Percentiles rank a stretch among this genome's conserved stretches.
Conservation (phyloP, 1,140 invertebrate species). For the Drosophila virilis region DNA sequence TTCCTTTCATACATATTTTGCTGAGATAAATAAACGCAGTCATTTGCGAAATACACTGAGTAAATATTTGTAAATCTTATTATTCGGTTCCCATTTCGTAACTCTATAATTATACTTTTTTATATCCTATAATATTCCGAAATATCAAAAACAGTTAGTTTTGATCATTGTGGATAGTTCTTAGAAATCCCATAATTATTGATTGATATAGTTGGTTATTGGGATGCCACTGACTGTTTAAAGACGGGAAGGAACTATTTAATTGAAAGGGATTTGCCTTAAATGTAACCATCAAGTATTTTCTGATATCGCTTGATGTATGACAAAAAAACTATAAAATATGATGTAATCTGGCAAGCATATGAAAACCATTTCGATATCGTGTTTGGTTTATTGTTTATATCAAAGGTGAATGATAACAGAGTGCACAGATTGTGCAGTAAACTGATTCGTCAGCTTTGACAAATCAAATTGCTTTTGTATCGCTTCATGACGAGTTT, state of each 20-base stretch:
- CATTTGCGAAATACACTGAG: not conserved
- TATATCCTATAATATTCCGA: no score
- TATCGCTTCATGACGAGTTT: slow-evolving; percentile 2
- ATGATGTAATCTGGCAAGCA: not conserved
- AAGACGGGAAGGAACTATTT: no score
- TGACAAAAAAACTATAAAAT: not conserved
- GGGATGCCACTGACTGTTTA: no score
- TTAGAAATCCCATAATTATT: no score
- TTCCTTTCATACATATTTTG: slow-evolving; percentile 29
- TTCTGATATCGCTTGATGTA: no score
- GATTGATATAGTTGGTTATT: no score
- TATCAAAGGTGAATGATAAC: slow-evolving; percentile 15
- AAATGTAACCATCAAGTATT: no score
- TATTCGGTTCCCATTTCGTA: not conserved
- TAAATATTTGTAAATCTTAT: not conserved
- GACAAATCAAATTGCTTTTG: slow-evolving; percentile 1
- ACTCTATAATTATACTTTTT: not conserved
- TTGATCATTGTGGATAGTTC: no score
- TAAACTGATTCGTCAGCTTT: slow-evolving; percentile 10
- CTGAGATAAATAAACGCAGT: slow-evolving; percentile 19
- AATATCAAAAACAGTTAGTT: no score
- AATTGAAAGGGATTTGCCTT: no score
- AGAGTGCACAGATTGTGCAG: not conserved
- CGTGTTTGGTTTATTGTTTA: not conserved
- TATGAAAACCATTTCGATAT: not conserved